phyloP scores from a whole-genome alignment of 2,888 invertebrate genomes.

The Latrodectus hesperus region DNA sequence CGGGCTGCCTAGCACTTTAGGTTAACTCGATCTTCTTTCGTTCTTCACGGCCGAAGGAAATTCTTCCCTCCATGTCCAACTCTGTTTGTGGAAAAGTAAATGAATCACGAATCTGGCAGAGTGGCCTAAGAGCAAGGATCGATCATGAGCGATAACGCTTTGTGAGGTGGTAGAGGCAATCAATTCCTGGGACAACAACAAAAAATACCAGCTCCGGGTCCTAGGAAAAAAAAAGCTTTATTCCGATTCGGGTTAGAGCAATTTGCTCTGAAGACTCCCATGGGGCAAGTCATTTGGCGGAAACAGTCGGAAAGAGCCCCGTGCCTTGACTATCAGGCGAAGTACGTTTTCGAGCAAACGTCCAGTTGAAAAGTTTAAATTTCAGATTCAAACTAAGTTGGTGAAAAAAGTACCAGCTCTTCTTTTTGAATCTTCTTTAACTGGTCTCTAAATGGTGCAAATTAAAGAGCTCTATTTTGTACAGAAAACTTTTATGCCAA shows the following conservation, averaged over 20 bases:
- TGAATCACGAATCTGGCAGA: slow-evolving; percentile 37
- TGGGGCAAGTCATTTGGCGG: neutral
- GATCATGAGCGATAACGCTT: slow-evolving; percentile 13
- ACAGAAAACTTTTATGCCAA: too few relatives aligned
- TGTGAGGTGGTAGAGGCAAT: slow-evolving; percentile 8
- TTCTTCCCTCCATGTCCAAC: slow-evolving; percentile 45
- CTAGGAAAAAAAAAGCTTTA: neutral
- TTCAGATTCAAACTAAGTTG: too few relatives aligned
- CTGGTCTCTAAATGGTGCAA: too few relatives aligned
- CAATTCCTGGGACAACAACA: slow-evolving; percentile 6
- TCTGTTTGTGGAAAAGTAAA: slow-evolving; percentile 45
- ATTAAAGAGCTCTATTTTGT: too few relatives aligned
- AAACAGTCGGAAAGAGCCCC: neutral
- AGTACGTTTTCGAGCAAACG: neutral
- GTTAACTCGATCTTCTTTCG: slow-evolving; percentile 40
- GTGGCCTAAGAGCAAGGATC: slow-evolving; percentile 21
- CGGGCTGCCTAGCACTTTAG: slow-evolving; percentile 51
- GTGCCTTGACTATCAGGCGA: neutral
- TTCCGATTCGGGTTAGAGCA: slow-evolving; percentile 5
- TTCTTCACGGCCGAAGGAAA: slow-evolving; percentile 27
- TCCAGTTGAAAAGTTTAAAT: neutral
- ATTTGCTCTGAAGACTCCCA: neutral
- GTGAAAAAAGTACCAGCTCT: too few relatives aligned
- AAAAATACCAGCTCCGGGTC: neutral
- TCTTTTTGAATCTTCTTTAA: too few relatives aligned